Base-by-base conservation (phyloP, 2,113 vertebrate species). In the Lepisosteus oculatus region DNA sequence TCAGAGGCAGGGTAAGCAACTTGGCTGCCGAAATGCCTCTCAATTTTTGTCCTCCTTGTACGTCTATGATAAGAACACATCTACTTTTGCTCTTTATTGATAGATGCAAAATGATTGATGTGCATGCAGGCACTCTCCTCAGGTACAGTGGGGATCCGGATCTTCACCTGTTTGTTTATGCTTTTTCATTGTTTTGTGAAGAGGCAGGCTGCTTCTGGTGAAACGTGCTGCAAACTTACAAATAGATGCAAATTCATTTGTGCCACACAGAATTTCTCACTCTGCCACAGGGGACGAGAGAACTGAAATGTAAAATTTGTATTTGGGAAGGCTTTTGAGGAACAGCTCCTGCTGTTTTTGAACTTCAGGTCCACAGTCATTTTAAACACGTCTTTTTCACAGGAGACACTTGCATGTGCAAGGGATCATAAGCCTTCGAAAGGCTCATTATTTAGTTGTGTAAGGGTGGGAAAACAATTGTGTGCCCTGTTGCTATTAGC, bases 401-500 rank as follows among this genome's bases (percentile, higher is more conserved):
- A 17, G 5, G 11, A 43, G 63, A 65, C 47, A 51, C 43, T 51
- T 68, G 68, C 74, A 74, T 71, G 75, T 76, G 66, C 70, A 65
- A 2, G 44, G 62, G 55, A 72, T 72, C 71, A 77, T 75, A 42
- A 57, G 72, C 55, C 73, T 78, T 68, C 73, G 41, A 42, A 57
- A 17, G 73, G 67, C 54, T 62, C 72, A 45, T 2, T 72, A 76
- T 72, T 74, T 81, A 29, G 9, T 43, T 80, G 78, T 55, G 63
- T 3, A 29, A 12, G 43, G 65, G 57, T 55, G 65, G 51, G 65
- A 57, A 68, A 17, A 9, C 29, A 70, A 84, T 83, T 15, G 62
- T 83, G 79, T 87, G 81, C 82, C 85, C 81, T 87, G 92, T 93
- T 93, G 93, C 90, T 88, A 89, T 78, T 86, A 80, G 90, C 86